phyloP scores from a whole-genome alignment of 1,140 invertebrate species.

The Neodiprion lecontei region DNA sequence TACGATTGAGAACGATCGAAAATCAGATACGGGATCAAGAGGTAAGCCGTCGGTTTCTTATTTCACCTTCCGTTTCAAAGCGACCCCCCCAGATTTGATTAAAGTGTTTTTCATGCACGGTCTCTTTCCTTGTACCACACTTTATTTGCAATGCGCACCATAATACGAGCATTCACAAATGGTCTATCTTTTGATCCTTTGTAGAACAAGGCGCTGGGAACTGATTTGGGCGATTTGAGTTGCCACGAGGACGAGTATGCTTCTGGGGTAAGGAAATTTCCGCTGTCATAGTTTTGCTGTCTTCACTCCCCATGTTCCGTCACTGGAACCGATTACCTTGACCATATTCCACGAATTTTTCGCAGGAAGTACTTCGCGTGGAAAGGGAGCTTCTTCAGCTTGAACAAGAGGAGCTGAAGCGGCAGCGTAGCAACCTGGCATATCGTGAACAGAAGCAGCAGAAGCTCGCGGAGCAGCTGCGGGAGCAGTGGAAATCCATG shows the following conservation, averaged over 20 bases:
- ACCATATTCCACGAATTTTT: background rate
- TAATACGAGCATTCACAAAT: too few species aligned
- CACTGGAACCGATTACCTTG: background rate
- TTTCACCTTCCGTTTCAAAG: constrained; percentile 18
- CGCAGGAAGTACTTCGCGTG: constrained; percentile 75
- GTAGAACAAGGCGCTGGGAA: constrained; percentile 41
- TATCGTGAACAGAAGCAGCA: constrained; percentile 65
- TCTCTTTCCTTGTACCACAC: too few species aligned
- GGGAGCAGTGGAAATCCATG: constrained; percentile 58
- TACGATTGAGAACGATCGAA: constrained; percentile 63
- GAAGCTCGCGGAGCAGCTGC: constrained; percentile 51
- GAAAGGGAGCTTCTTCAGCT: constrained; percentile 78
- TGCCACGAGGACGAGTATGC: constrained; percentile 53
- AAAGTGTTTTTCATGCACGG: too few species aligned
- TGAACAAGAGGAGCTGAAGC: constrained; percentile 78
- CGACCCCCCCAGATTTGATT: too few species aligned
- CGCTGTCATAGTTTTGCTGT: background rate
- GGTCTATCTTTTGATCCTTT: constrained; percentile 24
- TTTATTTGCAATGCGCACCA: too few species aligned
- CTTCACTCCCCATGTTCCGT: background rate
- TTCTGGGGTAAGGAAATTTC: constrained; percentile 45
- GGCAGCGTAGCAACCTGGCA: constrained; percentile 74
- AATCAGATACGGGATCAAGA: constrained; percentile 67
- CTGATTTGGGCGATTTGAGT: constrained; percentile 37
- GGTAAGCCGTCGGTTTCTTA: constrained; percentile 39